Evolutionary conservation across 92 coral and sea anemone genomes (phyloP).

Genomic region (Heteractis magnifica): DNA sequence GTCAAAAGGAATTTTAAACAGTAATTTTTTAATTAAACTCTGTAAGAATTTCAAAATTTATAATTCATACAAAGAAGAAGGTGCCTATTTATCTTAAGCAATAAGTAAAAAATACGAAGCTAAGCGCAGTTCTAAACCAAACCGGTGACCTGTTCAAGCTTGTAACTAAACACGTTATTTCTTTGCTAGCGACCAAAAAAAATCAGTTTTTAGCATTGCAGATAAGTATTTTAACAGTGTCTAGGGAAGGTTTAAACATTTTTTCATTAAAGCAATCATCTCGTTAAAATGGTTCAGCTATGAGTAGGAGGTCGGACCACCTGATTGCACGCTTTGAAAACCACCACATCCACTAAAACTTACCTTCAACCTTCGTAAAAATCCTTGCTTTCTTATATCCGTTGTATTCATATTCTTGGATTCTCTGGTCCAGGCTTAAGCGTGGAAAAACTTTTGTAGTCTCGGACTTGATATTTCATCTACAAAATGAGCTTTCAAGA

Average conservation of each 20-base stretch:
- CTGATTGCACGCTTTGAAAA: conserved; percentile 7
- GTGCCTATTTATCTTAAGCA: neutral
- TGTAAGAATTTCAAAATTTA: neutral
- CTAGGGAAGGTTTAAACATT: neutral
- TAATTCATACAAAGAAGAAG: neutral
- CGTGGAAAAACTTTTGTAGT: neutral
- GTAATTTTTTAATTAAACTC: neutral
- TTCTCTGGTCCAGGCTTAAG: neutral
- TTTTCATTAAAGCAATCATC: neutral
- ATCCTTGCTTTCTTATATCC: conserved; percentile 72
- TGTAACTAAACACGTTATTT: neutral
- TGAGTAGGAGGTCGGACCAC: conserved; percentile 6
- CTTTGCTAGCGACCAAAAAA: neutral
- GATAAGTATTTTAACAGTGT: neutral
- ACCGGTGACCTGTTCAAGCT: neutral
- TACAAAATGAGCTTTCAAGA: neutral
- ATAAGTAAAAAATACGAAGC: neutral
- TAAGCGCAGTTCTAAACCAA: neutral
- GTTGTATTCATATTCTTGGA: conserved; percentile 20
- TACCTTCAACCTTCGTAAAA: conserved; percentile 85
- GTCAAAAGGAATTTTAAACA: neutral
- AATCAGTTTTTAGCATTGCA: neutral
- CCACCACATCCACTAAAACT: neutral
- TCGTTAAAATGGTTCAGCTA: conserved; percentile 7
- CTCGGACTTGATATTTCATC: conserved; percentile 10